Evolutionary conservation across 2,888 invertebrate species (phyloP).

Genomic region (Aphidius colemani): DNA sequence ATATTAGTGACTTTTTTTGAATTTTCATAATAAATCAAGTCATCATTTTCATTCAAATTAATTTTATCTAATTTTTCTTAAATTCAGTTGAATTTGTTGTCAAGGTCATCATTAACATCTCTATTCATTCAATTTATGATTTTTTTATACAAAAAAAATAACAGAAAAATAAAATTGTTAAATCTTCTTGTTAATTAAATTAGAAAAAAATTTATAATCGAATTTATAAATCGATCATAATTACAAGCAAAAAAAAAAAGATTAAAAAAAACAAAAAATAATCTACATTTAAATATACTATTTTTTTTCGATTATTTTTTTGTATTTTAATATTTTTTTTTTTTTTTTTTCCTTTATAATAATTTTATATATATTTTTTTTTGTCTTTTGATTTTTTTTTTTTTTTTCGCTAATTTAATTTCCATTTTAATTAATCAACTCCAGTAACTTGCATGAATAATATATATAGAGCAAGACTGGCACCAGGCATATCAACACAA

Average conservation of each 20-base stretch:
- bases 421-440: constrained; percentile 46
- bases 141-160: too few relatives aligned
- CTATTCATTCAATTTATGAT: too few relatives aligned
- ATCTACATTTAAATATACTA: constrained; percentile 6
- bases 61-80: too few relatives aligned
- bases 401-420: neutral
- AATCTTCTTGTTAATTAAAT: too few relatives aligned
- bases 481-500: constrained; percentile 58
- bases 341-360: constrained; percentile 27
- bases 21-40: too few relatives aligned
- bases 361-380: constrained; percentile 13
- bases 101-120: too few relatives aligned
- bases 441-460: constrained; percentile 57
- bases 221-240: neutral
- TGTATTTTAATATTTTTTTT: constrained; percentile 13
- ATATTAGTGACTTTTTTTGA: too few relatives aligned
- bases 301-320: constrained; percentile 11
- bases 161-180: too few relatives aligned
- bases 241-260: neutral
- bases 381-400: too few relatives aligned
- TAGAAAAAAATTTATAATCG: neutral
- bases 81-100: too few relatives aligned
- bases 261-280: constrained; percentile 1
- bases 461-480: constrained; percentile 58
- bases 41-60: too few relatives aligned